Percentiles rank a stretch among this genome's conserved stretches.
Conservation (phyloP, 2,113 vertebrate species). For the Urocynchramus pylzowi region DNA sequence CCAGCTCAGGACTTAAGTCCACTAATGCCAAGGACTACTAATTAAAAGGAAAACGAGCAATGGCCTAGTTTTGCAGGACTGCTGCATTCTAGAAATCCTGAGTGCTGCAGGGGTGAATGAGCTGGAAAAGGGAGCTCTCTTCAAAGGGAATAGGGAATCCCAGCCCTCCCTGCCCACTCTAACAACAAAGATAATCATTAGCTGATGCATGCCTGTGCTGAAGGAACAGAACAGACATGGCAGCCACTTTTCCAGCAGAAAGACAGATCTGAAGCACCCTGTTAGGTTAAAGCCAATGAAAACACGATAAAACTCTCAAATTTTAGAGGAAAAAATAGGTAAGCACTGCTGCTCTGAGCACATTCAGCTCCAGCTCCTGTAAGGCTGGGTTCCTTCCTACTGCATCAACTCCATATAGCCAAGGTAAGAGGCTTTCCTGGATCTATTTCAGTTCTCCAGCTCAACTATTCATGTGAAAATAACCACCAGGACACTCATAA, state of each 20-base stretch:
- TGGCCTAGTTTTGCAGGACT: neutral
- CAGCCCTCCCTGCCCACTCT: neutral
- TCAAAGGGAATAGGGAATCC: neutral
- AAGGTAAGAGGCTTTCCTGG: neutral
- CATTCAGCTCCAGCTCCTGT: neutral
- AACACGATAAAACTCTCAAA: neutral
- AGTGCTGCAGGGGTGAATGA: neutral
- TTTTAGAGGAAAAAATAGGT: neutral
- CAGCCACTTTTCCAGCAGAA: neutral
- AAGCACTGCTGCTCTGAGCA: neutral
- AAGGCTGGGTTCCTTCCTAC: neutral
- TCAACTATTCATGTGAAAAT: neutral
- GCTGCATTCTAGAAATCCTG: neutral
- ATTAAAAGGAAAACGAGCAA: neutral
- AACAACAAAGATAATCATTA: neutral
- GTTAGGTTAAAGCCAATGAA: neutral
- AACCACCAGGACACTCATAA: neutral
- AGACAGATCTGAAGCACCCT: neutral
- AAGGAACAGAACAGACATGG: neutral
- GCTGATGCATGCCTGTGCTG: rapidly evolving
- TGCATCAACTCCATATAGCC: rapidly evolving
- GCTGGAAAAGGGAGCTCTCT: neutral
- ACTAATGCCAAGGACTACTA: neutral
- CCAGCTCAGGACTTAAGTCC: neutral
- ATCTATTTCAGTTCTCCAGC: neutral